Conservation (phyloP, 2,797 vertebrate species). For the Pteronotus mesoamericanus region DNA sequence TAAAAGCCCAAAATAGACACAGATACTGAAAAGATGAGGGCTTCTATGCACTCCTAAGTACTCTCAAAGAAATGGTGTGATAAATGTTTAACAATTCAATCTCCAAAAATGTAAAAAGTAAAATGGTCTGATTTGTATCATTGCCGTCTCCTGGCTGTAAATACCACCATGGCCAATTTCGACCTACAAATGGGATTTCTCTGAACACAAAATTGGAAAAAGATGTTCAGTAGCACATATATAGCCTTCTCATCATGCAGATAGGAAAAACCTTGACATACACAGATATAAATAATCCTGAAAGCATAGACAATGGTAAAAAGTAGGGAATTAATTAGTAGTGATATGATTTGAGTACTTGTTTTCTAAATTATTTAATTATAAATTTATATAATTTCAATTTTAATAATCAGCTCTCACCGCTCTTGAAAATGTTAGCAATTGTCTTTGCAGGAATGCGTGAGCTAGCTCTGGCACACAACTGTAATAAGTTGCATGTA, state of each 20-base stretch:
- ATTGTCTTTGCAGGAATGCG: not conserved
- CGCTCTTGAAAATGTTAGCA: not conserved
- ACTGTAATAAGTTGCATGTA: not conserved
- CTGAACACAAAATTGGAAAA: not conserved
- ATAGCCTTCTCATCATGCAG: not conserved
- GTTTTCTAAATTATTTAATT: constrained; percentile 1
- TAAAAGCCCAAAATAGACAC: not conserved
- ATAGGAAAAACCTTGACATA: not conserved
- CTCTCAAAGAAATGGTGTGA: not conserved
- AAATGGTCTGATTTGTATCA: not conserved
- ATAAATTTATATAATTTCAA: not conserved
- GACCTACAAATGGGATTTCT: not conserved
- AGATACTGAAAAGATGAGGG: not conserved
- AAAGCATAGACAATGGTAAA: not conserved
- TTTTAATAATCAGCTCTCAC: not conserved
- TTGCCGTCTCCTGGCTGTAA: not conserved
- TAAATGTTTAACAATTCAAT: not conserved
- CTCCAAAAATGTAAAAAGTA: not conserved
- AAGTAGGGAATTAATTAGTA: not conserved
- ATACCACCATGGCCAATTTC: not conserved
- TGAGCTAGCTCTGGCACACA: not conserved
- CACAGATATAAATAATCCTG: not conserved
- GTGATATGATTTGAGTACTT: not conserved
- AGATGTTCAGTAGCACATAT: not conserved
- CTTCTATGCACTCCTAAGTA: not conserved